phyloP scores from a whole-genome alignment of 2,797 vertebrate species.

The Amphiprion clarkii region DNA sequence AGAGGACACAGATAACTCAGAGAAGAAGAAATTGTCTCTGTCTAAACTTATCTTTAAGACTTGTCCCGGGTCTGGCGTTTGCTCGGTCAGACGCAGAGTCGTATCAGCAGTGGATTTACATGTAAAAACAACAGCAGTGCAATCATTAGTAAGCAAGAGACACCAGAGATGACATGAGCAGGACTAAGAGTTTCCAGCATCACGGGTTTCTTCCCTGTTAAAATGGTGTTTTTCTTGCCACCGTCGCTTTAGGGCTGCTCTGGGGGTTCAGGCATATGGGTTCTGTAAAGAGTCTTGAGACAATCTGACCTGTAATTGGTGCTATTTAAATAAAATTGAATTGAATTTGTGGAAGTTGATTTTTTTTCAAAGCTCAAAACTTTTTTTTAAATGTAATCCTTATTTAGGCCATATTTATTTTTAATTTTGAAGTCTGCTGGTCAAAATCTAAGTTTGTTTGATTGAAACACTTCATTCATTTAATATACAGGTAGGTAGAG shows the following conservation, averaged over 20 bases:
- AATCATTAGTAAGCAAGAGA: too few relatives aligned
- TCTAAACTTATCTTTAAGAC: conserved; percentile 23
- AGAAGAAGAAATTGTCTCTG: conserved; percentile 11
- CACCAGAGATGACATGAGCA: too few relatives aligned
- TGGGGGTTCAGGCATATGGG: too few relatives aligned
- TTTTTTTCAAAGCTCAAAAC: not conserved
- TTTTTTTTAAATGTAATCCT: not conserved
- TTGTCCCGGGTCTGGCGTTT: conserved; percentile 12
- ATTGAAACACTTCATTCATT: not conserved
- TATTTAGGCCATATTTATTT: too few relatives aligned
- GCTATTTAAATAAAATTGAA: too few relatives aligned
- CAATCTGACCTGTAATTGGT: too few relatives aligned
- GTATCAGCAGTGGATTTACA: not conserved
- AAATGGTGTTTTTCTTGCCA: too few relatives aligned
- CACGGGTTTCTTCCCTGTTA: too few relatives aligned
- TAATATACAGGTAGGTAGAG: not conserved
- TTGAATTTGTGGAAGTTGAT: not conserved
- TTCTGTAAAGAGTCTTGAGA: too few relatives aligned
- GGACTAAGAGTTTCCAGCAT: too few relatives aligned
- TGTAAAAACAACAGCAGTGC: not conserved
- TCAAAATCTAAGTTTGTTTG: not conserved
- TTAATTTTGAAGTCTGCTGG: not conserved
- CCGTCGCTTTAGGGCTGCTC: too few relatives aligned
- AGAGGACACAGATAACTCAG: conserved; percentile 71
- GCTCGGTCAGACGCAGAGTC: not conserved